Conservation (phyloP, 2,888 invertebrate species). For the Subacronicta megacephala region DNA sequence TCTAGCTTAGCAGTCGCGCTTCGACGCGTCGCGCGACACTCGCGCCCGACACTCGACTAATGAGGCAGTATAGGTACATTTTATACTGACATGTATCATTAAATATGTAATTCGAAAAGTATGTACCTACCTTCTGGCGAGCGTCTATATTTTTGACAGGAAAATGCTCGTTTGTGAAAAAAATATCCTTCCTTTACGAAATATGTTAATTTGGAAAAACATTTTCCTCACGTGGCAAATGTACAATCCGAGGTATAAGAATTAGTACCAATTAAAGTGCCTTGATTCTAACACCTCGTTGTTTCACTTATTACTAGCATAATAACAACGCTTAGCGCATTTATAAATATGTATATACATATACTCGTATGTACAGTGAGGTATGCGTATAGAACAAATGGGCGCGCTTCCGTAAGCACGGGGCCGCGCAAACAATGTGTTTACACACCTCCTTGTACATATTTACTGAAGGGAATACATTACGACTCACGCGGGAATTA, state of each 20-base stretch:
- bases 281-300: slow-evolving; percentile 34
- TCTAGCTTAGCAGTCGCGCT: too few relatives aligned
- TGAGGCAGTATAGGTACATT: too few relatives aligned
- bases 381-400: slow-evolving; percentile 36
- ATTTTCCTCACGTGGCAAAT: background rate
- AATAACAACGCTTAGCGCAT: slow-evolving; percentile 41
- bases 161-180: too few relatives aligned
- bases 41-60: too few relatives aligned
- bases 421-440: slow-evolving; percentile 53
- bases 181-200: too few relatives aligned
- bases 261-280: slow-evolving; percentile 36
- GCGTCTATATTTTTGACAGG: too few relatives aligned
- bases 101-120: too few relatives aligned
- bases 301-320: slow-evolving; percentile 44
- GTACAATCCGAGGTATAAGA: slow-evolving; percentile 12
- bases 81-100: too few relatives aligned
- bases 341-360: too few relatives aligned
- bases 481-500: slow-evolving; percentile 55
- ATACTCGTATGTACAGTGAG: slow-evolving; percentile 23
- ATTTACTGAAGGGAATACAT: slow-evolving; percentile 63
- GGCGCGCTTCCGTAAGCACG: slow-evolving; percentile 23
- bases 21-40: too few relatives aligned
- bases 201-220: too few relatives aligned
- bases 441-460: slow-evolving; percentile 55
- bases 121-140: too few relatives aligned